A percentile compares a stretch with the other conserved stretches of the same genome.
phyloP scores from a whole-genome alignment of 2,113 vertebrate species.

The Mola mola region DNA sequence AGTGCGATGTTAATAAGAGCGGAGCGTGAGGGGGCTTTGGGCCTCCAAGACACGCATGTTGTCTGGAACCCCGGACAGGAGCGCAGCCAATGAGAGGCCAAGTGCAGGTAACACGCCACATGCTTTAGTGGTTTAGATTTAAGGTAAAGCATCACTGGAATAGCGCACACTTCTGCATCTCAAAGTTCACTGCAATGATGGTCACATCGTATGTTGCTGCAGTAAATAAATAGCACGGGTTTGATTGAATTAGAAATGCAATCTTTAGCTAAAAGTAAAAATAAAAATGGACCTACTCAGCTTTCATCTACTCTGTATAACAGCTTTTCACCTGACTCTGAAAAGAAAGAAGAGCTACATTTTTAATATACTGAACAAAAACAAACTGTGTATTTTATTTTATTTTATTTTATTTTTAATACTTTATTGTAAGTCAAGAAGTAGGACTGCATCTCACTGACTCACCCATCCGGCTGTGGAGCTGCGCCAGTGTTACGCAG shows the following conservation, averaged over 20 bases:
- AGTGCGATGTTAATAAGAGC: conserved; percentile 53
- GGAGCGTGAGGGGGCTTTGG: conserved; percentile 42
- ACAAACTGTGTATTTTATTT: neutral
- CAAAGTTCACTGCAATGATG: no score
- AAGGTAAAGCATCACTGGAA: no score
- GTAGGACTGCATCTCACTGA: neutral
- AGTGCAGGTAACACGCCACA: conserved; percentile 40
- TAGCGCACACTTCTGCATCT: no score
- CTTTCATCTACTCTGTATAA: neutral
- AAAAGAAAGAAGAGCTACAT: neutral
- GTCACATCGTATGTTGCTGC: no score
- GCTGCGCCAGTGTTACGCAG: conserved; percentile 3
- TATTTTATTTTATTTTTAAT: neutral
- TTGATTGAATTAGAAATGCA: no score
- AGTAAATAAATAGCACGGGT: no score
- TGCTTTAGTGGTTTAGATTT: neutral
- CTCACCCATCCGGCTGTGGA: no score
- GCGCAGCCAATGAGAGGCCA: conserved; percentile 24
- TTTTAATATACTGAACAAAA: neutral
- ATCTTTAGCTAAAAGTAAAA: no score
- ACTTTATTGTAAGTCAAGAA: no score
- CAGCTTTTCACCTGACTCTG: neutral
- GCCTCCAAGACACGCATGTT: conserved; percentile 37
- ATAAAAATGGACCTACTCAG: neutral
- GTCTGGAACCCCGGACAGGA: conserved; percentile 24